Evolutionary conservation across 2,888 invertebrate species (phyloP).

Genomic region (Onchidella celtica): DNA sequence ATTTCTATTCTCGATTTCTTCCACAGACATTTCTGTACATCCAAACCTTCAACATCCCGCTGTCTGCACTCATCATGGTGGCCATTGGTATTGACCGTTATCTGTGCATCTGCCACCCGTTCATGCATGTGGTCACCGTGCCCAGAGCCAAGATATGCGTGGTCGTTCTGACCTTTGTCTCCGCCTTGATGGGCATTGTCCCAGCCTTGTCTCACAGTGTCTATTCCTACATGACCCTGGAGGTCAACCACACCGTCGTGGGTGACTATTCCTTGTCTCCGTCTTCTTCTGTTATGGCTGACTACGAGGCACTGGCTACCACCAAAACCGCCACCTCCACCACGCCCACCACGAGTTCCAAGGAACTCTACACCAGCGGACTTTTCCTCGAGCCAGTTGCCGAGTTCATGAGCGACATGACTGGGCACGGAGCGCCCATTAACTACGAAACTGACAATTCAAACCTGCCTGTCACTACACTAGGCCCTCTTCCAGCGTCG

Average conservation of each 20-base stretch:
- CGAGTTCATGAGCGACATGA: neutral
- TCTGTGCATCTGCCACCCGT: conserved; percentile 75
- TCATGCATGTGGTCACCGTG: conserved; percentile 68
- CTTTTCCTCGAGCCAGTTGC: conserved; percentile 5
- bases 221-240: neutral
- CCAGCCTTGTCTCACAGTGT: conserved; percentile 51
- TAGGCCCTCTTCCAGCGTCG: neutral
- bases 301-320: neutral
- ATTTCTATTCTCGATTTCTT: too few species aligned
- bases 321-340: neutral
- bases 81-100: conserved; percentile 72
- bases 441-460: neutral
- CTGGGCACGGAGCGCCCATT: neutral
- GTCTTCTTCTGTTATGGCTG: conserved; percentile 55
- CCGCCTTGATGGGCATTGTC: conserved; percentile 60
- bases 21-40: conserved; percentile 70
- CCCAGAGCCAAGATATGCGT: conserved; percentile 62
- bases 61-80: conserved; percentile 74
- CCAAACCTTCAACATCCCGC: conserved; percentile 73
- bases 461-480: neutral
- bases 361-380: neutral
- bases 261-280: neutral
- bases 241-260: neutral
- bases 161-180: conserved; percentile 55
- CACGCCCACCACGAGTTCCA: too few species aligned